These are phyloP conservation scores for Caerostris darwini DNA, from an alignment of 1,140 invertebrate species.

Conservation along the genomic window DNA sequence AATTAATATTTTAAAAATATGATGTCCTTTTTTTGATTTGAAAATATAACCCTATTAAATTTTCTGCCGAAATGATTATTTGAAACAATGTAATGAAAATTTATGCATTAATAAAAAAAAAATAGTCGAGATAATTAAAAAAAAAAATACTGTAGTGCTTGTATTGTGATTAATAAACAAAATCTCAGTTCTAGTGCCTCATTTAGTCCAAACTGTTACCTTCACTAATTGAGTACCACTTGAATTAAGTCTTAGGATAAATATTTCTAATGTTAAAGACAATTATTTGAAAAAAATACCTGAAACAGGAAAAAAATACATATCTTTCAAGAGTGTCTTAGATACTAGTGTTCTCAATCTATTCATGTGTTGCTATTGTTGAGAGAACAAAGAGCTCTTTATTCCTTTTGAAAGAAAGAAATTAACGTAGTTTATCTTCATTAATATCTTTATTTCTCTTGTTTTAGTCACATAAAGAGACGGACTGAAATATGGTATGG, in stretches of 20 bases:
- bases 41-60: too few species aligned
- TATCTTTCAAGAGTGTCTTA: not conserved
- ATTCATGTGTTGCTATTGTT: constrained; percentile 19
- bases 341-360: not conserved
- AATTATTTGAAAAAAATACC: too few species aligned
- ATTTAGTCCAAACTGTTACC: not conserved
- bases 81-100: too few species aligned
- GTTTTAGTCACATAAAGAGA: not conserved
- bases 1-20: too few species aligned
- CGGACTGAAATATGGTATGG: not conserved
- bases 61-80: too few species aligned
- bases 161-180: too few species aligned
- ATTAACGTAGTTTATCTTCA: constrained; percentile 65
- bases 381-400: constrained; percentile 39
- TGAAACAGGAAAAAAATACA: not conserved
- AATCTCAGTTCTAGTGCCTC: too few species aligned
- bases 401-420: not conserved
- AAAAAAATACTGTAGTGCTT: not conserved
- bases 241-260: not conserved
- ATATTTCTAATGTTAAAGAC: not conserved
- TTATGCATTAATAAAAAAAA: too few species aligned
- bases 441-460: constrained; percentile 27
- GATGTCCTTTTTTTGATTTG: too few species aligned
- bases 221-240: not conserved
- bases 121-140: too few species aligned